Evolutionary conservation across 2,888 invertebrate genomes (phyloP).

Genomic region (Andrena flavipes): DNA sequence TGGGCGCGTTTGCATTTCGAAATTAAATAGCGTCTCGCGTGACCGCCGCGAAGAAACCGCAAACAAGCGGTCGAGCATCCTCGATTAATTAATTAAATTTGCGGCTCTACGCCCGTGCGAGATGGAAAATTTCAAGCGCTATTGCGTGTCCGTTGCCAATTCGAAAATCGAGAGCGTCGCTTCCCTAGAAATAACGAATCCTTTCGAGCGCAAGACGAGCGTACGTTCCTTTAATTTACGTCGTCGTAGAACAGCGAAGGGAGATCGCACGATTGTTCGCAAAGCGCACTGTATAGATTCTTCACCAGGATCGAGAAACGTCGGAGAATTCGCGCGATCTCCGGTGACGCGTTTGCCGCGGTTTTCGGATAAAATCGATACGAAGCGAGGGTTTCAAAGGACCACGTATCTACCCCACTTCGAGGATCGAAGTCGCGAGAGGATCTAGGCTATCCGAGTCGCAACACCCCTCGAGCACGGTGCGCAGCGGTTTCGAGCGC

Average conservation of each 20-base stretch:
- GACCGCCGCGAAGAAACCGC: background rate
- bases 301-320: no score
- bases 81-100: slow-evolving; percentile 5
- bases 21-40: slow-evolving; percentile 16
- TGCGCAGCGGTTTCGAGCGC: background rate
- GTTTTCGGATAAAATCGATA: slow-evolving; percentile 24
- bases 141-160: background rate
- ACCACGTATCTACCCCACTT: background rate
- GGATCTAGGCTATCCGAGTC: background rate
- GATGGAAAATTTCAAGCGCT: background rate
- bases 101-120: background rate
- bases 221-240: background rate
- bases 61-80: background rate
- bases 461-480: background rate
- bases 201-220: background rate
- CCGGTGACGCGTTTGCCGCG: background rate
- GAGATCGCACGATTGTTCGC: no score
- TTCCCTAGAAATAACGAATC: background rate
- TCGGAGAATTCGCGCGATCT: background rate
- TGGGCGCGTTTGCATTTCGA: slow-evolving; percentile 17
- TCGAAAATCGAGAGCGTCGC: background rate
- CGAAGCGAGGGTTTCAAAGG: background rate
- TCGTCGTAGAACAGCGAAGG: no score
- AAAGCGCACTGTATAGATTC: no score
- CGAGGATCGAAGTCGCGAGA: background rate